Conservation (phyloP, 2,888 invertebrate species). For the Polia nebulosa region DNA sequence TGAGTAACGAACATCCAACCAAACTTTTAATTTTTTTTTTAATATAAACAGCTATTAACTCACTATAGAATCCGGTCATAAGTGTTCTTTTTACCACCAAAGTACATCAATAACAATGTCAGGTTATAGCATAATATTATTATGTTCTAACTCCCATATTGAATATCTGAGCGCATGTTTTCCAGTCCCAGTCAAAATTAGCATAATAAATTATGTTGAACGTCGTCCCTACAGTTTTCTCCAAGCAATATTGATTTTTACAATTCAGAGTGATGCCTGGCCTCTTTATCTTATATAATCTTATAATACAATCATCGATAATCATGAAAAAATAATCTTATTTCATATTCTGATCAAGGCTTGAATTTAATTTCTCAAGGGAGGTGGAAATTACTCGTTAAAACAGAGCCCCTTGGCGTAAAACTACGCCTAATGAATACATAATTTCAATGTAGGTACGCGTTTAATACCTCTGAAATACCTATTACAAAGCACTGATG, state of each 20-base stretch:
- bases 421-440: slow-evolving; percentile 76
- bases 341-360: slow-evolving; percentile 64
- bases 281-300: slow-evolving; percentile 55
- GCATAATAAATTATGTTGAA: slow-evolving; percentile 72
- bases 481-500: slow-evolving; percentile 50
- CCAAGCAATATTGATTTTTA: slow-evolving; percentile 67
- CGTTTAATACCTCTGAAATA: slow-evolving; percentile 62
- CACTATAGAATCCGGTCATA: neutral
- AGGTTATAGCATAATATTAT: slow-evolving; percentile 19
- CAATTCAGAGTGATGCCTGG: slow-evolving; percentile 48
- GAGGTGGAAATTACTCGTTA: slow-evolving; percentile 74
- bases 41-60: neutral
- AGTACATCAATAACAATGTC: slow-evolving; percentile 24
- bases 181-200: slow-evolving; percentile 66
- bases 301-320: slow-evolving; percentile 60
- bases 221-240: slow-evolving; percentile 57
- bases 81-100: neutral
- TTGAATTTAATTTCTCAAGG: slow-evolving; percentile 66
- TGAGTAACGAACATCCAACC: too few species aligned
- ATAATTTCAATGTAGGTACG: slow-evolving; percentile 72
- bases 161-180: slow-evolving; percentile 59
- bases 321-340: slow-evolving; percentile 54
- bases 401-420: slow-evolving; percentile 67
- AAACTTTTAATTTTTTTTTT: too few species aligned
- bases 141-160: slow-evolving; percentile 10